Percentiles rank a stretch among this genome's conserved stretches.
phyloP scores from a whole-genome alignment of 2,888 invertebrate species.

The Pyrgus malvae region DNA sequence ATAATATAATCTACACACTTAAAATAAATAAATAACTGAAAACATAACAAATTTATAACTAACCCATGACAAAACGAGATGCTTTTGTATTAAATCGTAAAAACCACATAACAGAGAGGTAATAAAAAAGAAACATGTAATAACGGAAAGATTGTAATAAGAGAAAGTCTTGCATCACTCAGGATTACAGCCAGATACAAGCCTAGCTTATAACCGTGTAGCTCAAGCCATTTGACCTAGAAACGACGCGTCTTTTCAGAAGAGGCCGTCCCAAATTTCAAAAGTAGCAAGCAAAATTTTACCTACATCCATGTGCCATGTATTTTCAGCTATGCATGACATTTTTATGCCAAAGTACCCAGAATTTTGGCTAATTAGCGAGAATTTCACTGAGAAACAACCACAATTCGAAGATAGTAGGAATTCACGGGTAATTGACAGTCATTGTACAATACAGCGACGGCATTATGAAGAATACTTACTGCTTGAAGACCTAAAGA shows the following conservation, averaged over 20 bases:
- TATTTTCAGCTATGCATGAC: background rate
- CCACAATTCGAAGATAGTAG: background rate
- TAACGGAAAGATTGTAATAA: background rate
- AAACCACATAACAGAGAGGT: no score
- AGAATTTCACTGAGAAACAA: background rate
- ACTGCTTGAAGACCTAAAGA: no score
- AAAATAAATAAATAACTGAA: no score
- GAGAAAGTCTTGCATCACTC: background rate
- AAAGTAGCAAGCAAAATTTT: background rate
- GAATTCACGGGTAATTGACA: no score
- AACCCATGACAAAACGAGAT: no score
- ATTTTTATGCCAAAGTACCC: background rate
- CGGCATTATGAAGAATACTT: no score
- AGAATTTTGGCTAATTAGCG: background rate
- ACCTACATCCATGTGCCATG: background rate
- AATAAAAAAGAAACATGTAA: no score
- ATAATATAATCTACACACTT: no score
- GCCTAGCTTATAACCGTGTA: background rate
- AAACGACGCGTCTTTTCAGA: background rate
- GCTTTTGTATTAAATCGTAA: no score
- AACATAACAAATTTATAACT: no score
- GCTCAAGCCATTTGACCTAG: conserved; percentile 3
- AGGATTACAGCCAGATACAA: background rate
- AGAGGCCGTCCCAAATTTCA: conserved; percentile 1
- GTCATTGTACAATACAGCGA: no score